Base-by-base conservation (phyloP, 2,113 vertebrate genomes). In the Triplophysa rosa region DNA sequence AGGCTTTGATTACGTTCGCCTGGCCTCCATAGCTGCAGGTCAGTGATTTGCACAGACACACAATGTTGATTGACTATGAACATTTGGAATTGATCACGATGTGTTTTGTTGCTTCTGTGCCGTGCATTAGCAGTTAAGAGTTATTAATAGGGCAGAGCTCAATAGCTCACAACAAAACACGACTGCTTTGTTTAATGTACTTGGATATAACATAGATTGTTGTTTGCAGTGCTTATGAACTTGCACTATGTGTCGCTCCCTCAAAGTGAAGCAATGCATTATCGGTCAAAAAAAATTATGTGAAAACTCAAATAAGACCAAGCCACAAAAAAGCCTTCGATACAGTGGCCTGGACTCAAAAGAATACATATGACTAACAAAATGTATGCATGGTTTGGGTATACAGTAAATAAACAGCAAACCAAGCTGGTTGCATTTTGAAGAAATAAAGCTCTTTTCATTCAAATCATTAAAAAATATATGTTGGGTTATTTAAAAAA, bases 1-100 rank as follows among this genome's bases (percentile, higher is more conserved):
- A 49, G 95, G 93, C 63, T 95, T 94, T 0, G 94, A 96, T 83
- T 96, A 96, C 0, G 95, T 96, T 0, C 93, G 95, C 0, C 90
- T 97, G 91, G 96, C 96, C 0, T 95, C 95, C 82, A 96, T 97
- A 63, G 95, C 95, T 4, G 95, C 95, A 91, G 95, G 95, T 96
- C 89, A 83, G 82, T 76, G 54, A 61, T 45, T 4, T 33, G 4
- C 49, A 76, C 66, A 70, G 40, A 59, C 58, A 65, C 42, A 68
- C 67, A n/a, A 47, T 62, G 71, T 17, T 10, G 40, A 74, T 74
- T 74, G 11, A 17, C 58, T 47, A 19, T 63, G 58, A 62, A 74
- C 45, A 74, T 72, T 72, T 59, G n/a, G 54, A 59, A 29, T 13
- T 63, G 56, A 74, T 62, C 58, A 74, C 58, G 8, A 74, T n/a